A percentile compares a stretch with the other conserved stretches of the same genome.
These are phyloP conservation scores for Trematocara marginatum DNA, from an alignment of 2,113 vertebrate genomes.

Conservation along the genomic window DNA sequence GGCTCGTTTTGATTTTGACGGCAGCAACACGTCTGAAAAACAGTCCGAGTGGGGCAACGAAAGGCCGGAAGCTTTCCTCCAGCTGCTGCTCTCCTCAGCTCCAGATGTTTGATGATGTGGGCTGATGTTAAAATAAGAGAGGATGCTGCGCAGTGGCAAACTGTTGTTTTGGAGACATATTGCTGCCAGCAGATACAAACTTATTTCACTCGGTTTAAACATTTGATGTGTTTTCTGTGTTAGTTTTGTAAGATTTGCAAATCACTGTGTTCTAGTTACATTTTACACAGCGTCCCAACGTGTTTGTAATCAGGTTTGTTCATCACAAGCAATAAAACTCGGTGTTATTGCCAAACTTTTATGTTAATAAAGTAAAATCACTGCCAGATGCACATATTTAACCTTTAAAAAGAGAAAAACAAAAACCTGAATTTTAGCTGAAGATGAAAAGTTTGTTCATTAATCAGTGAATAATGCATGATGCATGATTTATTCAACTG, in stretches of 20 bases:
- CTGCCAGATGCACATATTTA: neutral
- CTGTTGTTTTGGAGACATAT: fast-evolving
- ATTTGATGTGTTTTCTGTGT: neutral
- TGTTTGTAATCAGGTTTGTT: neutral
- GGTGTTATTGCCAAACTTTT: neutral
- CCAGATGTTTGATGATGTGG: neutral
- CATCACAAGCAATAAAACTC: too few species aligned
- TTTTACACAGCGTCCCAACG: neutral
- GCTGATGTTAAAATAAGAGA: neutral
- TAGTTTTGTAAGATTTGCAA: neutral
- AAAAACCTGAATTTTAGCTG: neutral
- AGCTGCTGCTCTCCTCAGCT: neutral
- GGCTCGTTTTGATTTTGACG: fast-evolving
- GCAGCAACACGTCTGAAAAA: neutral
- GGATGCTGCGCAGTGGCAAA: neutral
- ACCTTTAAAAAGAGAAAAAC: neutral
- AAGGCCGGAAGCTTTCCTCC: neutral
- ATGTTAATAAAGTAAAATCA: neutral
- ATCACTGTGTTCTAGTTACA: fast-evolving
- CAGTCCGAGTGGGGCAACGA: fast-evolving
- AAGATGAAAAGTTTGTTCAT: neutral
- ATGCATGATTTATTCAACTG: neutral
- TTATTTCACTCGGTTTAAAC: neutral
- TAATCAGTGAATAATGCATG: neutral
- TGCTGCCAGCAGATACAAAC: neutral